Percentiles rank a stretch among this genome's conserved stretches.
Conservation (phyloP, 1,140 invertebrate genomes). For the Oreohelix idahoensis region DNA sequence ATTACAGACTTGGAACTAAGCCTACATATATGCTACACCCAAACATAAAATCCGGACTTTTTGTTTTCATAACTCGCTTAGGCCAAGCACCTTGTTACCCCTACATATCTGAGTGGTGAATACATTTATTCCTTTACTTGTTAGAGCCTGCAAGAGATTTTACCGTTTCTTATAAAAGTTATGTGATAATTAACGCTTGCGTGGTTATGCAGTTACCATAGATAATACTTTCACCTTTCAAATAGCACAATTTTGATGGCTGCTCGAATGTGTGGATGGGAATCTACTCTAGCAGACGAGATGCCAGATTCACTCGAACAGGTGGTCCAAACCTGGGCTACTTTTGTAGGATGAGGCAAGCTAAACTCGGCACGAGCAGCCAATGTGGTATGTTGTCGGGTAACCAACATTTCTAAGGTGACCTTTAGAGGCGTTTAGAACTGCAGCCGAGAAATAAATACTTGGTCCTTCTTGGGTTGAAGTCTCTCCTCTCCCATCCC, state of each 20-base stretch:
- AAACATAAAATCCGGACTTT: too few species aligned
- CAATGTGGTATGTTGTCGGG: background rate
- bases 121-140: too few species aligned
- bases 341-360: background rate
- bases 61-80: too few species aligned
- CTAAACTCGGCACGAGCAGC: background rate
- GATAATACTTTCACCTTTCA: too few species aligned
- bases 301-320: background rate
- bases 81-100: too few species aligned
- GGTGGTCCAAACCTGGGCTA: conserved; percentile 8
- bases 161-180: background rate
- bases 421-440: background rate
- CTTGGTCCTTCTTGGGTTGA: background rate
- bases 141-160: background rate
- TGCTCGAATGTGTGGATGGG: background rate
- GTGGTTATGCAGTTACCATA: background rate
- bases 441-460: background rate
- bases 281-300: background rate
- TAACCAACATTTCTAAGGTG: background rate
- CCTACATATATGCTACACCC: too few species aligned
- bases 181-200: background rate
- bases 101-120: too few species aligned
- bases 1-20: too few species aligned
- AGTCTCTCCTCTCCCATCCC: too few species aligned
- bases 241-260: conserved; percentile 38